A percentile compares a stretch with the other conserved stretches of the same genome.
These are phyloP conservation scores for Chaetodon trifasciatus DNA, from an alignment of 2,797 vertebrate species.

Conservation along the genomic window DNA sequence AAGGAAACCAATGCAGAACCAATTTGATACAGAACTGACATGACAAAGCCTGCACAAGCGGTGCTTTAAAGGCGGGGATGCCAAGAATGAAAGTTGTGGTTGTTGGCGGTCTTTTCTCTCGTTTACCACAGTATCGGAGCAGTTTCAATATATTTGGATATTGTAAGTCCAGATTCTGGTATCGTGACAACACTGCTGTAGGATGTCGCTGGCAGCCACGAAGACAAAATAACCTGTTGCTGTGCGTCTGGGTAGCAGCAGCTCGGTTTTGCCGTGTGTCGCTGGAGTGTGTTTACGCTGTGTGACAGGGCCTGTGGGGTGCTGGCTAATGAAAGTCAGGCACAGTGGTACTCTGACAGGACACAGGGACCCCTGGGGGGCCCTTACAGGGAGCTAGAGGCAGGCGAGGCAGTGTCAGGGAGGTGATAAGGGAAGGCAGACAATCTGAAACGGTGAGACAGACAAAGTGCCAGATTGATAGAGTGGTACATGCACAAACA, in stretches of 20 bases:
- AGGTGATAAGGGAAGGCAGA: constrained; percentile 57
- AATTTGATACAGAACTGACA: not conserved
- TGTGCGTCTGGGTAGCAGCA: constrained; percentile 33
- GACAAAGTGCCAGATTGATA: constrained; percentile 37
- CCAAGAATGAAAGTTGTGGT: not conserved
- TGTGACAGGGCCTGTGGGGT: constrained; percentile 72
- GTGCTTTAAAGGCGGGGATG: not conserved
- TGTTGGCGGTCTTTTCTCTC: not conserved
- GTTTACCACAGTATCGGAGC: not conserved
- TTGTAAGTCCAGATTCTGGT: not conserved
- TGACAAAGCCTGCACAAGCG: not conserved
- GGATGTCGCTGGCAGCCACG: constrained; percentile 22
- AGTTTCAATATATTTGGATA: not conserved
- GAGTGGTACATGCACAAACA: constrained; percentile 38
- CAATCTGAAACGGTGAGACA: constrained; percentile 47
- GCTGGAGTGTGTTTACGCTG: constrained; percentile 64
- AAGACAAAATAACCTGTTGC: constrained; percentile 37
- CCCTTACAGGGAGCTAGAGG: constrained; percentile 61
- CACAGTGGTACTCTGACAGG: constrained; percentile 74
- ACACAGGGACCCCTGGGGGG: constrained; percentile 67
- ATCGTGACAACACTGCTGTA: constrained; percentile 37
- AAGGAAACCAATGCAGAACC: not conserved
- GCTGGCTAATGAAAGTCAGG: constrained; percentile 81
- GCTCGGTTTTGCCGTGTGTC: constrained; percentile 40
- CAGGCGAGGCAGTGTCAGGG: constrained; percentile 45